Evolutionary conservation across 2,797 vertebrate species (phyloP), one percentile per base, ranked within the genome.

Genomic region (Pangasius krempfi): DNA sequence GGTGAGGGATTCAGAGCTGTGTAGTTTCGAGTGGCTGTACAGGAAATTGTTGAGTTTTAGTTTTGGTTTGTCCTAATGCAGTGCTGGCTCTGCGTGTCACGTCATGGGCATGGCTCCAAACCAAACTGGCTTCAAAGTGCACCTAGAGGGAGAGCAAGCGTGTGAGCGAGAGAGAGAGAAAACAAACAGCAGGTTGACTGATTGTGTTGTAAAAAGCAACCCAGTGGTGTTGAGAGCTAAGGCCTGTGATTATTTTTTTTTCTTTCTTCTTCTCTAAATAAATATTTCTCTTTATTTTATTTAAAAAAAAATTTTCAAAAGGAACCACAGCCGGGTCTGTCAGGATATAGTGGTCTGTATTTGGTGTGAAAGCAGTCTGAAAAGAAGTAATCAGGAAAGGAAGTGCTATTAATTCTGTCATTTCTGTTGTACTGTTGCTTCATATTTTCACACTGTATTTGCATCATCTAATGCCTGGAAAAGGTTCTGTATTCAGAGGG

Each of bases 21-120:
- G 30, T 3, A 68, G 76, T 40, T 82, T 86, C 9, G 22, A 86
- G 64, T 30, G 78, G 70, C 85, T 75, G 78, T 47, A 40, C 84
- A 86, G 79, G 88, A 89, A 86, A 89, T 86, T 86, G 75, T 70
- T 16, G 20, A 70, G 64, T 89, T 89, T 89, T 60, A 75, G 88
- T 70, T 86, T 72, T 50, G 76, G 84, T 82, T 68, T 68, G 52
- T 86, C 40, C 40, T 86, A 86, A 86, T 82, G 66, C 84, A 47
- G 66, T 16, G 12, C 66, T 37, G 16, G 85, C 84, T 80, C 75
- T 82, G 60, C 25, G 25, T 73, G 62, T 89, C 85, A 83, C 68
- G 88, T 62, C n/a, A 76, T 68, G 30, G 78, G 88, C 84, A 70
- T 7, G 20, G 8, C 5, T 70, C 88, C 84, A 86, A 75, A 80